These are phyloP conservation scores for Pseudoatta argentina DNA, from an alignment of 1,140 invertebrate species.

Conservation along the genomic window DNA sequence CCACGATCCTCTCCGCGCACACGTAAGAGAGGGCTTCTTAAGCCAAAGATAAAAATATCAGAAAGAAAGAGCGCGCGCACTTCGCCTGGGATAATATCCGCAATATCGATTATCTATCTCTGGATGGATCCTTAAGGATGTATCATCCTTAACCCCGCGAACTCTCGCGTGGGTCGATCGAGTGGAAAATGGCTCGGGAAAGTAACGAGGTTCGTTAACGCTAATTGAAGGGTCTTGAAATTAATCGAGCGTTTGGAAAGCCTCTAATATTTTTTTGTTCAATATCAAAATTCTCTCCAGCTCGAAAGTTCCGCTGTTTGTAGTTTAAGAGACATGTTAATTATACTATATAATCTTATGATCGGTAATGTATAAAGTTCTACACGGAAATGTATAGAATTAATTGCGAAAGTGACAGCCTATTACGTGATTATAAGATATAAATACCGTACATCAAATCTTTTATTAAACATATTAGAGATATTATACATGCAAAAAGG, in stretches of 20 bases:
- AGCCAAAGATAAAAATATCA: slow-evolving; percentile 54
- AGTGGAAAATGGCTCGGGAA: slow-evolving; percentile 40
- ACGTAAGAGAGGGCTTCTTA: slow-evolving; percentile 51
- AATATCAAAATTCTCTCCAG: not conserved
- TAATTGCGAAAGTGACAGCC: slow-evolving; percentile 20
- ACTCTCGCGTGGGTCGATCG: not conserved
- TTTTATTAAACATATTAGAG: not conserved
- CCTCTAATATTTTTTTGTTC: not conserved
- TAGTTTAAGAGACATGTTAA: slow-evolving; percentile 21
- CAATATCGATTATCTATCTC: slow-evolving; percentile 34
- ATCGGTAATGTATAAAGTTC: not conserved
- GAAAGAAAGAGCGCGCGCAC: slow-evolving; percentile 4
- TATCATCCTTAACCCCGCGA: slow-evolving; percentile 61
- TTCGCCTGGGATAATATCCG: slow-evolving; percentile 52
- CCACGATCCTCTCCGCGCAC: slow-evolving; percentile 73
- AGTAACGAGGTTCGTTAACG: slow-evolving; percentile 39
- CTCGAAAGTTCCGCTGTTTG: not conserved
- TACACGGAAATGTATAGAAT: slow-evolving; percentile 38
- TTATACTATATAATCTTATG: not conserved
- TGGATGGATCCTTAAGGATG: slow-evolving; percentile 4
- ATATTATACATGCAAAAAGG: not conserved
- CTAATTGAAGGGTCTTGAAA: slow-evolving; percentile 45
- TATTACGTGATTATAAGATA: slow-evolving; percentile 51
- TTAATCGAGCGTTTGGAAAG: slow-evolving; percentile 6
- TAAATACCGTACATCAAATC: slow-evolving; percentile 45